Base-by-base conservation (phyloP, 2,888 invertebrate genomes). In the Acholoe squamosa region DNA sequence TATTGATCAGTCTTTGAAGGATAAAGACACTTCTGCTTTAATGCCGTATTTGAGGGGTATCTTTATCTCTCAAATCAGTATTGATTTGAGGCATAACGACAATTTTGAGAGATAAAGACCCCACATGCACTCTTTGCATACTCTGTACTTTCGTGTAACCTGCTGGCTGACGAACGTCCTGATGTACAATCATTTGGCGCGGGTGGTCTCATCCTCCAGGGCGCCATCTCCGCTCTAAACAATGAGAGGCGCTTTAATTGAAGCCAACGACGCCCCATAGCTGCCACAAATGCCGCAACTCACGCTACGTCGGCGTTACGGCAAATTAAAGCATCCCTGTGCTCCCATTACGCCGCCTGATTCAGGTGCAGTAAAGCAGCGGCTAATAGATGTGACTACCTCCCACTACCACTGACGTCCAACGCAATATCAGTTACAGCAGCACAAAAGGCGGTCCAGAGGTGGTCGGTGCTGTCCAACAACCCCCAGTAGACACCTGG, bases 201-300 rank as follows among this genome's bases (percentile, higher is more conserved):
- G 43, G 43, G 43, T n/a, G 43, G 43, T 43, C 43, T 43, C 5
- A 43, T 43, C 43, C 43, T 43, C 43, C 43, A 7, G 43, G 43
- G 43, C 43, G 43, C 43, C 43, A 43, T 43, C 43, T 10, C 43
- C 43, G 71, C 28, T 28, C 28, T 71, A 71, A 71, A 71, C 71
- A 71, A 71, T 71, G 28, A 28, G 22, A 19, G 31, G 14, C 28
- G 71, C 71, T 71, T 71, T 71, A 71, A 71, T 71, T 71, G 71
- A 71, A 71, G 71, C 0, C 19, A 25, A 28, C 7, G 28, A 25
- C 71, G 25, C 31, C 31, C 28, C 28, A 14, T 25, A 61, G 71
- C 28, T 22, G 71, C 71, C 25, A 34, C 16, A 16, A 34, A 80
- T 80, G 80, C 34, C 7, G 16, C n/a, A 16, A 80, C 80, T 16